Base-by-base conservation (phyloP, 2,888 invertebrate species). In the Clanis bilineata region DNA sequence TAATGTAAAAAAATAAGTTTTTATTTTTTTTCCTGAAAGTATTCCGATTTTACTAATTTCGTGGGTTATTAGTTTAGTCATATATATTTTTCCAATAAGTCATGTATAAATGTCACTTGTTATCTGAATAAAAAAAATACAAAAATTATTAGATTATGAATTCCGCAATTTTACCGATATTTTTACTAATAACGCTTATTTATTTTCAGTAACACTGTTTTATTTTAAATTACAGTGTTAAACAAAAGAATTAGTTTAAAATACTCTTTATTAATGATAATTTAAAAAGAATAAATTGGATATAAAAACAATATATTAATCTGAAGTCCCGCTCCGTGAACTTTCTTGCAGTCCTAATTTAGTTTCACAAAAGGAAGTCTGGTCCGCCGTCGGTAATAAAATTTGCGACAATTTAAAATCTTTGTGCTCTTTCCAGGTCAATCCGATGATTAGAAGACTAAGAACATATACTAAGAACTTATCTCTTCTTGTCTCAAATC, bases 371-470 rank as follows among this genome's bases (percentile, higher is more conserved):
- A 56, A 32, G 55, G 32, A 59, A 59, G 18, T 56, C 56, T 45
- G 28, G 45, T 38, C 44, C 38, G 32, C 23, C 18, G 45, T 55
- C 23, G 45, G 23, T 56, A 59, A 59, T 59, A 56, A 45, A 39
- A 45, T 59, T 43, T 38, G 18, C 25, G 58, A 47, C 18, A 39
- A 45, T 45, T 56, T 45, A 45, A 15, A 12, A 44, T 57, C 41
- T 43, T 45, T 58, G 18, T 54, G 21, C 12, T 60, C 18, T 66
- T 83, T 73, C 12, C 89, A 90, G 90, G 89, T 79, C 80, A 67
- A 73, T 78, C 76, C 89, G 89, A 89, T 89, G 90, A 90, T 90
- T 72, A 61, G 72, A 74, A 77, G 71, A 72, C 65, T 75, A 69
- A 68, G 64, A 63, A 67, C 68, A 65, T 64, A 69, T 66, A 61